A percentile compares a stretch with the other conserved stretches of the same genome.
These are phyloP conservation scores for Drosophila imparisetae DNA, from an alignment of 2,888 invertebrate species.

Conservation along the genomic window DNA sequence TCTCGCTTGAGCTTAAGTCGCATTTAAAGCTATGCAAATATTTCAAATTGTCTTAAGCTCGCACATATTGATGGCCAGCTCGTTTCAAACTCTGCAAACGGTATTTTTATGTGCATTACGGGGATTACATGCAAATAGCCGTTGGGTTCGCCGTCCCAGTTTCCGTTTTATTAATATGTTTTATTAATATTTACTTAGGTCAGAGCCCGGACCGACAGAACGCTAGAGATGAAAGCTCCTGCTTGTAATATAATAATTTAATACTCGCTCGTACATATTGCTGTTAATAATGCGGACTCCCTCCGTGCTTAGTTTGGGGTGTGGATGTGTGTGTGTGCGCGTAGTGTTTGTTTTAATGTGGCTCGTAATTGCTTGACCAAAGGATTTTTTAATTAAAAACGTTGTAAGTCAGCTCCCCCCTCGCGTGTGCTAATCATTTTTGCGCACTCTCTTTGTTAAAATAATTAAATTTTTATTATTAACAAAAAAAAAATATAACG, in stretches of 20 bases:
- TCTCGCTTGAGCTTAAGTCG: constrained; percentile 33
- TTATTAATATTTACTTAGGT: constrained; percentile 82
- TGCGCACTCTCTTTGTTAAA: constrained; percentile 60
- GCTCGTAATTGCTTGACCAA: constrained; percentile 79
- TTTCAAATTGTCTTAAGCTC: constrained; percentile 59
- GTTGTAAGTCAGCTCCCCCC: constrained; percentile 57
- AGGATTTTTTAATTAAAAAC: constrained; percentile 81
- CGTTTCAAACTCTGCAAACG: constrained; percentile 30
- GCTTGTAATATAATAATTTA: constrained; percentile 47
- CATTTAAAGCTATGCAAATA: constrained; percentile 62
- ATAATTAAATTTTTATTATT: constrained; percentile 79
- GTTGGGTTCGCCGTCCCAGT: constrained; percentile 52
- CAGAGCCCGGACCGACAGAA: constrained; percentile 51
- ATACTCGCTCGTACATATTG: constrained; percentile 53
- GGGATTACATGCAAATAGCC: constrained; percentile 79
- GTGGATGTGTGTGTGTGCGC: constrained; percentile 33
- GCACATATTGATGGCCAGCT: constrained; percentile 33
- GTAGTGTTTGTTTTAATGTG: constrained; percentile 73
- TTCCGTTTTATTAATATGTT: constrained; percentile 79
- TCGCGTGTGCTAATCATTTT: constrained; percentile 54
- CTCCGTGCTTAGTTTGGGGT: constrained; percentile 14
- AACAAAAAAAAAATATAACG: constrained; percentile 38
- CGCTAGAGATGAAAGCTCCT: constrained; percentile 67
- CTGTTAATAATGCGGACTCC: constrained; percentile 66
- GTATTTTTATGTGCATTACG: constrained; percentile 67